Evolutionary conservation across 2,113 vertebrate species (phyloP).

Genomic region (Cygnus atratus): DNA sequence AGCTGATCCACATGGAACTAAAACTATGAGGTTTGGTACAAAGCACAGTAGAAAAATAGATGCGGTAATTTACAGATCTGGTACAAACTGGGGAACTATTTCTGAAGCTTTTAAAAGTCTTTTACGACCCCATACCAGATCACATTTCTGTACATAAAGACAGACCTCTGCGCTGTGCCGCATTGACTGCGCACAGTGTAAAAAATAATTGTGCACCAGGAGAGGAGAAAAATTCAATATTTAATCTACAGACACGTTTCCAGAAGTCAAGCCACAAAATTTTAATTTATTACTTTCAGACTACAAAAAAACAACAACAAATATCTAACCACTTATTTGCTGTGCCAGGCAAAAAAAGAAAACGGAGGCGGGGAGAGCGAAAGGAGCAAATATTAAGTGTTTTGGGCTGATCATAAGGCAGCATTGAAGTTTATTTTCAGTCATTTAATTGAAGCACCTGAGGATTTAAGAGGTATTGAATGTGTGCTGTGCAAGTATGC

Average conservation of each 20-base stretch:
- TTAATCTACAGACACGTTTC: neutral
- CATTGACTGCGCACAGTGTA: fast-evolving
- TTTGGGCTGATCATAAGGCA: neutral
- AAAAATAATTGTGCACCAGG: neutral
- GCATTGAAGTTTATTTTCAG: neutral
- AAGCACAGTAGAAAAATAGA: neutral
- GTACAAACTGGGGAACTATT: neutral
- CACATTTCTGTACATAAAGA: neutral
- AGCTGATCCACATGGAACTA: neutral
- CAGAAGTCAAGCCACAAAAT: neutral
- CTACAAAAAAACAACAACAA: neutral
- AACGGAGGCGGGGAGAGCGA: neutral
- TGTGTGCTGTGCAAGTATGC: neutral
- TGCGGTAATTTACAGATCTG: neutral
- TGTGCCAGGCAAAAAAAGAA: neutral
- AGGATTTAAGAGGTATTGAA: neutral
- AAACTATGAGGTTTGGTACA: neutral
- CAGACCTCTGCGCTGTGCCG: neutral
- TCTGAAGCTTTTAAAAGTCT: neutral
- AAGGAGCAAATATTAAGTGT: neutral
- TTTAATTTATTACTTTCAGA: neutral
- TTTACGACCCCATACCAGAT: neutral
- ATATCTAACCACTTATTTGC: neutral
- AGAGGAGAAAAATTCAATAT: constrained; percentile 19
- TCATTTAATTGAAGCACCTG: neutral